phyloP scores from a whole-genome alignment of 92 coral and sea anemone genomes.

The Palythoa grandis region DNA sequence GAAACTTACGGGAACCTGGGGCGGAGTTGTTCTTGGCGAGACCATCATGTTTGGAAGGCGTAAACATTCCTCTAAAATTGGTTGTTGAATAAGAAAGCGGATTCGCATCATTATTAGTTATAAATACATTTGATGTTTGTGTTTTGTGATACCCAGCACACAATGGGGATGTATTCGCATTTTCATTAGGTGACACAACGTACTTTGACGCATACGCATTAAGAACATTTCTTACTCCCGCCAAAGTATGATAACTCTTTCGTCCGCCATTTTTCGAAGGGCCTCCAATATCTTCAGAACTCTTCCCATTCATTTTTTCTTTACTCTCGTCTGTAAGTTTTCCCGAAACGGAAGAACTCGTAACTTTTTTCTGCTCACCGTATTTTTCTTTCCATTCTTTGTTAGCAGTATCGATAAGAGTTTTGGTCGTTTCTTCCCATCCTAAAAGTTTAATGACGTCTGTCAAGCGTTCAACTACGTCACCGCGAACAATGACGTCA shows the following conservation, averaged over 20 bases:
- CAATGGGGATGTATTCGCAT: background rate
- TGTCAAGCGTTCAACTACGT: slow-evolving; percentile 65
- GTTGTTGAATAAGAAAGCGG: background rate
- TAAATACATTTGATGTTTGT: background rate
- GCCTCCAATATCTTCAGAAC: slow-evolving; percentile 30
- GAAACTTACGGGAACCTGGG: slow-evolving; percentile 48
- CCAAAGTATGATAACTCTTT: slow-evolving; percentile 42
- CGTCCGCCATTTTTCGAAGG: background rate
- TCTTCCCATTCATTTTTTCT: background rate
- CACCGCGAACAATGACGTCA: slow-evolving; percentile 76
- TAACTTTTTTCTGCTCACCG: slow-evolving; percentile 11
- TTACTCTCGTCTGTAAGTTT: slow-evolving; percentile 35
- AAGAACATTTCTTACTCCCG: background rate
- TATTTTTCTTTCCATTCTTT: slow-evolving; percentile 62
- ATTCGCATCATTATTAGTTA: background rate
- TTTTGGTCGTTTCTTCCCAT: slow-evolving; percentile 68
- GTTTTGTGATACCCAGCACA: slow-evolving; percentile 1
- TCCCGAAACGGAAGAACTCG: slow-evolving; percentile 34
- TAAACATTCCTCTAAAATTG: slow-evolving; percentile 6
- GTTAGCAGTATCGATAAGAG: slow-evolving; percentile 48
- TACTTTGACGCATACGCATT: background rate
- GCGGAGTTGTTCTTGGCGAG: slow-evolving; percentile 23
- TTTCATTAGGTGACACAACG: background rate
- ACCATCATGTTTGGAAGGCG: background rate
- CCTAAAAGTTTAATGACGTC: slow-evolving; percentile 70